Base-by-base conservation (phyloP, 2,888 invertebrate species). In the Nymphalis urticae region DNA sequence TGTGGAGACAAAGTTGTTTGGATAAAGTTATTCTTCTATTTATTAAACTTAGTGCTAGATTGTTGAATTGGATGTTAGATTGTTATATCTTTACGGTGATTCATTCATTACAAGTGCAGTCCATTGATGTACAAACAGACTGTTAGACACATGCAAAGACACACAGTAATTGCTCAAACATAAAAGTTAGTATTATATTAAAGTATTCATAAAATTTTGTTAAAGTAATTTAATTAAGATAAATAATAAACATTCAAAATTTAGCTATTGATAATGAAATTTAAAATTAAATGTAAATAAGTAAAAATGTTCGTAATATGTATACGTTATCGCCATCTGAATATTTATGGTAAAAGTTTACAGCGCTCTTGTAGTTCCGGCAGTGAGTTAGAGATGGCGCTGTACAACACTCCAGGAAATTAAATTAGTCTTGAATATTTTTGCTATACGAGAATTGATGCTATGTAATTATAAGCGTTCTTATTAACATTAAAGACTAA, bases 311-410 rank as follows among this genome's bases (percentile, higher is more conserved):
- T n/a, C 32, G 8, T 56, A 47, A 70, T 72, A 70, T 48, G 70
- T 72, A 70, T 72, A 72, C 72, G 47, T 61, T 65, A 70, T 63
- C 72, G 72, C 72, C 72, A 72, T 72, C 72, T 72, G 56, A 72
- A 68, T 64, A 61, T 65, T 47, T 58, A 47, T 16, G 54, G 48
- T 51, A 60, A 70, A 70, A 68, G 64, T 70, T 68, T 24, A 21
- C 19, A 17, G 2, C 24, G 36, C 16, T 54, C 27, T 21, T 9
- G 54, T 63, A 70, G 72, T 72, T 68, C 54, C 7, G 13, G 7
- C 7, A 19, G 17, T 47, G 24, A 48, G 5, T 2, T 36, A 21
- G 24, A 72, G 72, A 70, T 70, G 72, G 72, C 63, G 72, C 21
- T 68, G 42, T 51, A 48, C 9, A 21, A 42, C 13, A 19, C 2